phyloP scores from a whole-genome alignment of 2,113 vertebrate species.

The Muscicapa adusta region DNA sequence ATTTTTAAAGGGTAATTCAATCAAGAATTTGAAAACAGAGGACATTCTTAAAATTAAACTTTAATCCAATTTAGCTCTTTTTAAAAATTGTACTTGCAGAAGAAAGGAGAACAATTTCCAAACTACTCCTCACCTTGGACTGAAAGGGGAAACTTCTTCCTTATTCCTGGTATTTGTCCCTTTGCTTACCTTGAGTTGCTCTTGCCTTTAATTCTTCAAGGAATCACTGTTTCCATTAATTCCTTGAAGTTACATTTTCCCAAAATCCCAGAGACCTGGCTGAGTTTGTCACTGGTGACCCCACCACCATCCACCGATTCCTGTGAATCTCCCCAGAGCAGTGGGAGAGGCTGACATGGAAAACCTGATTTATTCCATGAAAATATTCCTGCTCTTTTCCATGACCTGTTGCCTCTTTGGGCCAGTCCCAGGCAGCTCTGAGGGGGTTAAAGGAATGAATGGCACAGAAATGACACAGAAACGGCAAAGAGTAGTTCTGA shows the following conservation, averaged over 20 bases:
- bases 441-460: not conserved
- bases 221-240: not conserved
- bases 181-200: not conserved
- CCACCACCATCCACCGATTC: not conserved
- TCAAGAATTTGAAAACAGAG: slow-evolving; percentile 46
- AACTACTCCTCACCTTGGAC: not conserved
- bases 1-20: slow-evolving; percentile 66
- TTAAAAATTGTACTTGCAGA: not conserved
- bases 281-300: not conserved
- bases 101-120: not conserved
- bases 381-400: not conserved
- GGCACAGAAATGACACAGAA: not conserved
- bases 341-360: not conserved
- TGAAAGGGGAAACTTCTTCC: not conserved
- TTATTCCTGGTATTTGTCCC: not conserved
- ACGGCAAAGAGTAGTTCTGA: not conserved
- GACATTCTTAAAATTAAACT: slow-evolving; percentile 48
- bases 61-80: slow-evolving; percentile 35
- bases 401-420: not conserved
- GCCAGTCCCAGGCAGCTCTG: not conserved
- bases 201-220: not conserved
- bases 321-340: not conserved
- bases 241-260: not conserved
- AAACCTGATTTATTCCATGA: not conserved
- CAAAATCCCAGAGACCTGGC: not conserved